Evolutionary conservation across 2,797 vertebrate species (phyloP).

Genomic region (Morelia viridis): DNA sequence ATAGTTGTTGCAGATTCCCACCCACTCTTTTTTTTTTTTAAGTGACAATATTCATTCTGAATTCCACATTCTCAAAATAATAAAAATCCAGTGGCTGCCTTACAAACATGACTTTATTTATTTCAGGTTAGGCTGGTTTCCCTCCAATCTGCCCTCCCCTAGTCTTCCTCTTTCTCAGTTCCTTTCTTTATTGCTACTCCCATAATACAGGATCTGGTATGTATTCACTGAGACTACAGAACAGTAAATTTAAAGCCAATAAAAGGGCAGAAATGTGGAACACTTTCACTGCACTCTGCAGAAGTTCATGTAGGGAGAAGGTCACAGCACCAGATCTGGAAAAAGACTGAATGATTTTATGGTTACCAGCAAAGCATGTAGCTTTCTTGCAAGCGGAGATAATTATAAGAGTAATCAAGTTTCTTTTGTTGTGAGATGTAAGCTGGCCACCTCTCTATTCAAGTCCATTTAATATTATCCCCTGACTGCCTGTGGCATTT

Average conservation of each 20-base stretch:
- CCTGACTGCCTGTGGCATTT: conserved; percentile 3
- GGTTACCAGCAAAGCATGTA: conserved; percentile 29
- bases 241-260: conserved; percentile 45
- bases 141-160: accelerated
- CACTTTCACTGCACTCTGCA: conserved; percentile 21
- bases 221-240: conserved; percentile 47
- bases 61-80: background rate
- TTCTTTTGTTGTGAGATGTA: conserved; percentile 29
- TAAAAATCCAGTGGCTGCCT: background rate
- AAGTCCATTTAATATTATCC: conserved; percentile 31
- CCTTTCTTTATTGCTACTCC: conserved; percentile 23
- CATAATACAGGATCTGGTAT: conserved; percentile 43
- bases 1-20: background rate
- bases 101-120: background rate
- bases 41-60: background rate
- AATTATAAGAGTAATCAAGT: conserved; percentile 42
- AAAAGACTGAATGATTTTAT: conserved; percentile 36
- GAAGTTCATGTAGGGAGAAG: conserved; percentile 19
- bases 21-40: too few species aligned
- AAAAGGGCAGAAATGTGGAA: conserved; percentile 36
- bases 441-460: conserved; percentile 13
- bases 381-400: conserved; percentile 29
- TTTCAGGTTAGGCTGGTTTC: background rate
- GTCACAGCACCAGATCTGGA: conserved; percentile 32
- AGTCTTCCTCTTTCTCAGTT: background rate